Base-by-base conservation (phyloP, 2,113 vertebrate genomes). In the Lasiurus borealis region DNA sequence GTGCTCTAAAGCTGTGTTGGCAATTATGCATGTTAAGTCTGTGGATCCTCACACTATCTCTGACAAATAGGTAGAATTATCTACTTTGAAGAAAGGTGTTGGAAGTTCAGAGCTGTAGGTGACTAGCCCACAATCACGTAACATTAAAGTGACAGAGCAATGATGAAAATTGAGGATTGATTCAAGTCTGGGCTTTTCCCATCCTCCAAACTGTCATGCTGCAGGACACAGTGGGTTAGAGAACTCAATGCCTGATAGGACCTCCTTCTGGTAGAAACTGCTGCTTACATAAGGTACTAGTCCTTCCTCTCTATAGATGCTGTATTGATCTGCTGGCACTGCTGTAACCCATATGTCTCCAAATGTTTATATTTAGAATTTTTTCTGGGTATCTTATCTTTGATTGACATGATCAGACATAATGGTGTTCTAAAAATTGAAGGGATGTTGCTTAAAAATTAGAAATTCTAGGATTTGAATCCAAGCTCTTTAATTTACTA, bases 381-480 rank as follows among this genome's bases (percentile, higher is more conserved):
- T 77, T 88, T 90, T 36, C 46, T 82, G 15, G 9, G 7, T 85
- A 23, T 82, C n/a, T 27, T 93, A 4, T 48, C 94, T 94, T 90
- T 88, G 77, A 93, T 85, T 94, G 83, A 8, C 52, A 85, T 78
- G 44, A 36, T 85, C 11, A 68, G 82, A 76, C 81, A 95, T 19
- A 36, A 52, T 82, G 54, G 52, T 91, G 14, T 73, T 93, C 21
- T 89, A 31, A 93, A 93, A 68, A 94, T 75, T 88, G 54, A 90
- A 92, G 29, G 31, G 1, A 3, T 15, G 11, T 69, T 85, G 40
- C n/a, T 90, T 96, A 73, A 50, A 92, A 89, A 31, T 73, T 93
- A 78, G 10, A 54, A 72, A 80, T 66, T 93, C n/a, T 88, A 57
- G 16, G 68, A 71, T 72, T 90, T 95, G 46, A 40, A 78, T 77